These are phyloP conservation scores for Nephila pilipes DNA, from an alignment of 1,140 invertebrate species.

Conservation along the genomic window DNA sequence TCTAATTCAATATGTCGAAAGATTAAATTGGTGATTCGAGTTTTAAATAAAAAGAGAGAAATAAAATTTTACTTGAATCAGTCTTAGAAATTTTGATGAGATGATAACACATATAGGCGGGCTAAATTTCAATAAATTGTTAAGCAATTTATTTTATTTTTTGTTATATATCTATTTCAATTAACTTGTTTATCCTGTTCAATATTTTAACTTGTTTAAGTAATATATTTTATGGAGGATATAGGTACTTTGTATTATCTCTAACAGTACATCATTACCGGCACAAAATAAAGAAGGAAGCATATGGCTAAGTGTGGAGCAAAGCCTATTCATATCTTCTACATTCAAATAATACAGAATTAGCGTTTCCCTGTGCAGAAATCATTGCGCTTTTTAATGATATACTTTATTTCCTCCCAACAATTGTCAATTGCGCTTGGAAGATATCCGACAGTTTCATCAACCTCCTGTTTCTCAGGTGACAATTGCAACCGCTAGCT, in stretches of 20 bases:
- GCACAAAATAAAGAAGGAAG: not conserved
- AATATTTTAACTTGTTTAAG: no score
- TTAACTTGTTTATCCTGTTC: no score
- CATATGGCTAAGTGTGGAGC: not conserved
- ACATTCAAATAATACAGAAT: not conserved
- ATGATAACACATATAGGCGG: no score
- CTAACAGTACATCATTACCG: not conserved
- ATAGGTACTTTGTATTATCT: not conserved
- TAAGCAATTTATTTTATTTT: no score
- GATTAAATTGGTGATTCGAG: no score
- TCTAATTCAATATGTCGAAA: no score
- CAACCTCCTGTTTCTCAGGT: conserved; percentile 18
- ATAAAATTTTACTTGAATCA: no score
- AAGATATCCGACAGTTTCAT: not conserved
- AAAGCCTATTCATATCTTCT: not conserved
- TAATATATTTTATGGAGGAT: no score
- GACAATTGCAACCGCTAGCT: conserved; percentile 14
- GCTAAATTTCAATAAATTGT: no score
- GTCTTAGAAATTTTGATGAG: no score
- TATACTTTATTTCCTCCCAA: not conserved
- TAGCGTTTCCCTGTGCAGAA: not conserved
- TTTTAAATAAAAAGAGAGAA: no score
- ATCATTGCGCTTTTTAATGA: conserved; percentile 13
- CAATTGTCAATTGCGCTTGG: conserved; percentile 13
- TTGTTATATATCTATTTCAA: no score